Conservation (phyloP, 2,888 invertebrate genomes). For the Metellina segmentata region DNA sequence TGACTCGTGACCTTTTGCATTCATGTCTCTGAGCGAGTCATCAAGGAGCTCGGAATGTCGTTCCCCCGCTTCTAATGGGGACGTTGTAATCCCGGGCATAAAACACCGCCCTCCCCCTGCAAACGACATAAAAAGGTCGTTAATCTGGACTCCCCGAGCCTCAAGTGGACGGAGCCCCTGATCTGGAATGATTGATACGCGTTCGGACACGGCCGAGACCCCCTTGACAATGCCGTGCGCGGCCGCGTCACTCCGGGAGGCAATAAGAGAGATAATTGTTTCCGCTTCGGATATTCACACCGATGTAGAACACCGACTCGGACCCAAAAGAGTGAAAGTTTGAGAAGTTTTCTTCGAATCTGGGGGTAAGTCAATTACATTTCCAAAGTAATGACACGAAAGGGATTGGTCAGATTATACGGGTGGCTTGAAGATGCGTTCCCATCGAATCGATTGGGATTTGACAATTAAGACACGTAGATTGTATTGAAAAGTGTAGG, state of each 20-base stretch:
- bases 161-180: constrained; percentile 48
- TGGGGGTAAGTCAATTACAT: background rate
- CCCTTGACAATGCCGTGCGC: constrained; percentile 12
- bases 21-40: constrained; percentile 51
- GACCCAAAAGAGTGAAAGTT: background rate
- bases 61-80: constrained; percentile 57
- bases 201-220: constrained; percentile 18
- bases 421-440: background rate
- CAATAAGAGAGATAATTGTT: constrained; percentile 49
- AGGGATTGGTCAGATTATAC: background rate
- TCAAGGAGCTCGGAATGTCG: constrained; percentile 50
- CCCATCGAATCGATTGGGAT: background rate
- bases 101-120: constrained; percentile 34
- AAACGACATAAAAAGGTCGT: constrained; percentile 69
- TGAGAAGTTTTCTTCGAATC: background rate
- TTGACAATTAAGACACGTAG: too few species aligned
- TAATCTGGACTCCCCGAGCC: constrained; percentile 47
- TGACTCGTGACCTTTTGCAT: constrained; percentile 36
- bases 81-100: constrained; percentile 63
- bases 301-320: background rate
- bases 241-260: constrained; percentile 9
- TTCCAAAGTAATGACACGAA: background rate
- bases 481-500: too few species aligned
- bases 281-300: constrained; percentile 41
- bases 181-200: constrained; percentile 70